Conservation (phyloP, 2,113 vertebrate species). For the Halcyon senegalensis region DNA sequence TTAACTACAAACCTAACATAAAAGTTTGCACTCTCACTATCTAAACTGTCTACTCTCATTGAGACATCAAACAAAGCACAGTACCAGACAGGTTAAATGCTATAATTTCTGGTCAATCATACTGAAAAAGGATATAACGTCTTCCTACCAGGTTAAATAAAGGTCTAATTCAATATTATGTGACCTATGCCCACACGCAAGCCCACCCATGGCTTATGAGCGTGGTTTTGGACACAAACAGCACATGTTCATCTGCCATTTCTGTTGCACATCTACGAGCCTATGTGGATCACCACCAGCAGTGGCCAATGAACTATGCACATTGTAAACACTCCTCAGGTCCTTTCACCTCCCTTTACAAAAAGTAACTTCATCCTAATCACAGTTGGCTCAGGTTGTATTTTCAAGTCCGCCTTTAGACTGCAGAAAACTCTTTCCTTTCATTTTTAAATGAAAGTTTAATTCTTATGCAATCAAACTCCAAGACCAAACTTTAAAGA, state of each 20-base stretch:
- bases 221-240: not conserved
- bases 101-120: not conserved
- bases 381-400: not conserved
- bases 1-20: not conserved
- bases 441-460: not conserved
- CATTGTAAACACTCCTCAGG: not conserved
- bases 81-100: not conserved
- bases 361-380: not conserved
- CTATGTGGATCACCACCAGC: not conserved
- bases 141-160: not conserved
- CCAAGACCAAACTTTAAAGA: conserved; percentile 8
- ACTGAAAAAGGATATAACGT: not conserved
- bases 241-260: rapidly evolving
- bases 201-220: not conserved
- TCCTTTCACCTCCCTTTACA: not conserved
- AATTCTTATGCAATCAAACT: not conserved
- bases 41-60: not conserved
- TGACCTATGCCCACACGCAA: not conserved
- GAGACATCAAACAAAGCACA: not conserved
- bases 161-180: not conserved
- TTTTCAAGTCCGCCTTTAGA: not conserved
- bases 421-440: not conserved
- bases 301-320: not conserved
- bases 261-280: not conserved
- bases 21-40: not conserved